Evolutionary conservation across 2,797 vertebrate species (phyloP).

Genomic region (Spinus pinus): DNA sequence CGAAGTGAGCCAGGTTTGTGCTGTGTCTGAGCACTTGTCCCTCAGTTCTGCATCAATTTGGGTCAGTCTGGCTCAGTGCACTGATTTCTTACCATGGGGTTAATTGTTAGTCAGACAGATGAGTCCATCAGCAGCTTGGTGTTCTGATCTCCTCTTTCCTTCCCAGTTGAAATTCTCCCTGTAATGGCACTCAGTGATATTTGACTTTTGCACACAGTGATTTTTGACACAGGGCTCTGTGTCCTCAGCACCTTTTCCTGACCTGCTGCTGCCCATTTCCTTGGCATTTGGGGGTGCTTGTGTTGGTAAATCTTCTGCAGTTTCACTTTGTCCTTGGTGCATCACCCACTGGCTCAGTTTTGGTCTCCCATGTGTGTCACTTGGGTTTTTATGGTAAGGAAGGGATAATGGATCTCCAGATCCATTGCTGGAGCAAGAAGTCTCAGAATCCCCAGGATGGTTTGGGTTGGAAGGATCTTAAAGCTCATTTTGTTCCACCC

Average conservation of each 20-base stretch:
- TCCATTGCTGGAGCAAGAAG: not conserved
- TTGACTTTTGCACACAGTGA: not conserved
- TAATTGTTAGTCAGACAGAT: not conserved
- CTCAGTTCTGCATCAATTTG: not conserved
- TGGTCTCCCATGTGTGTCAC: fast-evolving
- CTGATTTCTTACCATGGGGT: not conserved
- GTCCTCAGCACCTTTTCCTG: not conserved
- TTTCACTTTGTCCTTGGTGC: not conserved
- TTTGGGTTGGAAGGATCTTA: not conserved
- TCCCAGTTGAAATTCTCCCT: not conserved
- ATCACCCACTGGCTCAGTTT: not conserved
- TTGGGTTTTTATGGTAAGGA: not conserved
- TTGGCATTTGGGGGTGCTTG: fast-evolving
- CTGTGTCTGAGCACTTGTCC: not conserved
- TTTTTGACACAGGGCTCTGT: not conserved
- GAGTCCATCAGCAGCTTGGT: not conserved
- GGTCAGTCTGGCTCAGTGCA: not conserved
- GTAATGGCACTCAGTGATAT: not conserved
- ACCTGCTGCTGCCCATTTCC: fast-evolving
- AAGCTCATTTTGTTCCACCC: fast-evolving
- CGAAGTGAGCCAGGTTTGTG: not conserved
- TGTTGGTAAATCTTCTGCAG: fast-evolving
- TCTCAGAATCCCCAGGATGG: not conserved
- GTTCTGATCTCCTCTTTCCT: not conserved
- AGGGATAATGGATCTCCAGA: not conserved